Conservation (phyloP, 2,797 vertebrate genomes). For the Scyliorhinus canicula region DNA sequence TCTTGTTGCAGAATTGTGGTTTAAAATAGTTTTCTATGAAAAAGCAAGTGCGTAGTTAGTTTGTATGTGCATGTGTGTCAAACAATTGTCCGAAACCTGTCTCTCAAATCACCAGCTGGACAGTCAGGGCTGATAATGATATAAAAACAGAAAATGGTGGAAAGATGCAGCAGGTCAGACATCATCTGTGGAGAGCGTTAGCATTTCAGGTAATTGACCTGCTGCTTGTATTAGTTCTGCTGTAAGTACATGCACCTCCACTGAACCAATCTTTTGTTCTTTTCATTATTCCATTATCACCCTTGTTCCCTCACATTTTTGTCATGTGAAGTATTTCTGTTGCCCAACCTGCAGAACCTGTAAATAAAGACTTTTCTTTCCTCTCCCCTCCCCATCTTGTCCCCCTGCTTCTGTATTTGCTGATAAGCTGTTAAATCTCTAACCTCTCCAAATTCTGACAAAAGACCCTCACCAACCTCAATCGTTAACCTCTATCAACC, state of each 20-base stretch:
- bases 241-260: neutral
- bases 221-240: neutral
- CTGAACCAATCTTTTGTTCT: neutral
- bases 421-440: neutral
- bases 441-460: neutral
- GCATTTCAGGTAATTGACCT: neutral
- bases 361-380: neutral
- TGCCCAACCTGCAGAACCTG: neutral
- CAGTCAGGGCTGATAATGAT: neutral
- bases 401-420: neutral
- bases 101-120: neutral
- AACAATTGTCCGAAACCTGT: neutral
- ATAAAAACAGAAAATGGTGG: neutral
- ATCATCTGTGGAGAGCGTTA: neutral
- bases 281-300: neutral
- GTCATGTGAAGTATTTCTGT: neutral
- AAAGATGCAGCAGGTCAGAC: neutral
- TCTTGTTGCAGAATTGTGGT: neutral
- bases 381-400: neutral
- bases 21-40: neutral
- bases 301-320: neutral
- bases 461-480: neutral
- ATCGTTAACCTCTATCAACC: too few species aligned
- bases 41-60: neutral
- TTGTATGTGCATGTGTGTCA: neutral